Percentiles rank a stretch among this genome's conserved stretches.
Conservation (phyloP, 2,113 vertebrate genomes). For the Phrynocephalus versicolor region DNA sequence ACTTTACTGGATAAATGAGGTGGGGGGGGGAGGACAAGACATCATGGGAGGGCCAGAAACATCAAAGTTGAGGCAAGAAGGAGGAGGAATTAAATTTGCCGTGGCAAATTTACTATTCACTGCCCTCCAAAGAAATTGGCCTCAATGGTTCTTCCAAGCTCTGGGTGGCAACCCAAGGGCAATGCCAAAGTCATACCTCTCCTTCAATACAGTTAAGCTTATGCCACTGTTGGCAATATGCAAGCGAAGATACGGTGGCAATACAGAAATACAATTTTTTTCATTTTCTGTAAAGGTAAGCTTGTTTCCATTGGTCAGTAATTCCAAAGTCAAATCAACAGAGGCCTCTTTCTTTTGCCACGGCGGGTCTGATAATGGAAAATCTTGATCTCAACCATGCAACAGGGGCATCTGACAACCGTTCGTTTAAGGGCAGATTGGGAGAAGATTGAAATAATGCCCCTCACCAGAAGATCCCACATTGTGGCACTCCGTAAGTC, state of each 20-base stretch:
- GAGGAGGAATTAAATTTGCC: not conserved
- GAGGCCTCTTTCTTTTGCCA: not conserved
- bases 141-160: not conserved
- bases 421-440: not conserved
- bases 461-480: not conserved
- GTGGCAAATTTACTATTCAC: not conserved
- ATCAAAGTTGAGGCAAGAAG: not conserved
- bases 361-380: not conserved
- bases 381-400: not conserved
- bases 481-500: not conserved
- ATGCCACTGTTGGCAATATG: not conserved
- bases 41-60: not conserved
- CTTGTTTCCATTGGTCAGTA: accelerated
- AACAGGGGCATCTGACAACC: not conserved
- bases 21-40: not conserved
- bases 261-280: not conserved
- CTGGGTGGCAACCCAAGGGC: not conserved
- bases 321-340: not conserved
- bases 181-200: not conserved
- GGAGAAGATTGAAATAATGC: not conserved
- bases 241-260: accelerated
- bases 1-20: not conserved
- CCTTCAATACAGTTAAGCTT: not conserved
- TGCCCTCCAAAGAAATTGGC: not conserved
- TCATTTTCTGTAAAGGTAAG: not conserved